These are phyloP conservation scores for Toxostoma redivivum DNA, from an alignment of 2,113 vertebrate genomes.

Conservation along the genomic window DNA sequence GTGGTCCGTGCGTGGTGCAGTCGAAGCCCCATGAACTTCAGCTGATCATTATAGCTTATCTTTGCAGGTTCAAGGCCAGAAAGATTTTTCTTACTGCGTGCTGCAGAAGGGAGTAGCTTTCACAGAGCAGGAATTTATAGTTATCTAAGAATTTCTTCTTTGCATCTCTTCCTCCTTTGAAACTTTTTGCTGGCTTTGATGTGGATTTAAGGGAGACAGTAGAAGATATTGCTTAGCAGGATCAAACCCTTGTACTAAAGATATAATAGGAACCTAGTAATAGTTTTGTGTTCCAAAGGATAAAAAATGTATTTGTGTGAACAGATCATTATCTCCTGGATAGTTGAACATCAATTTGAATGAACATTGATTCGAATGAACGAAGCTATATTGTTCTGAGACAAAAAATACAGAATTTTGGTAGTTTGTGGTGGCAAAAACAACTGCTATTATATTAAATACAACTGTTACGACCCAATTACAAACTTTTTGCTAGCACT, in stretches of 20 bases:
- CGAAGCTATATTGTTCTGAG: background rate
- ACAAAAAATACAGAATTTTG: background rate
- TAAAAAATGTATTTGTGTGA: background rate
- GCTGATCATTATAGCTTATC: slow-evolving; percentile 25
- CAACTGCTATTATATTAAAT: background rate
- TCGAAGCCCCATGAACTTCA: background rate
- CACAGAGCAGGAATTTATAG: slow-evolving; percentile 9
- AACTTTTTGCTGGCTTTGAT: slow-evolving; percentile 62
- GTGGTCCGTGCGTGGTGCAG: background rate
- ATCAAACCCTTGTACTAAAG: background rate
- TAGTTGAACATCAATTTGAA: background rate
- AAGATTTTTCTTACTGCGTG: background rate
- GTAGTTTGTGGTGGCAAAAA: background rate
- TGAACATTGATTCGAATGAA: too few relatives aligned
- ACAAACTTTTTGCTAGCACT: background rate
- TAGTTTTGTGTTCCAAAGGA: background rate
- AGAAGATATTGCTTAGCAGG: background rate
- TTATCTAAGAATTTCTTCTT: slow-evolving; percentile 57
- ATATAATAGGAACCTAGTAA: background rate
- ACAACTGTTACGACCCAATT: background rate
- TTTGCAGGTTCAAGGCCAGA: slow-evolving; percentile 50
- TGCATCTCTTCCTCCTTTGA: slow-evolving; percentile 37
- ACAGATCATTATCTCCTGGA: background rate
- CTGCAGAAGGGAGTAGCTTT: slow-evolving; percentile 54
- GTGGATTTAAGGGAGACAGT: slow-evolving; percentile 21